phyloP scores from a whole-genome alignment of 2,797 vertebrate species.

The Tolypeutes matacus region DNA sequence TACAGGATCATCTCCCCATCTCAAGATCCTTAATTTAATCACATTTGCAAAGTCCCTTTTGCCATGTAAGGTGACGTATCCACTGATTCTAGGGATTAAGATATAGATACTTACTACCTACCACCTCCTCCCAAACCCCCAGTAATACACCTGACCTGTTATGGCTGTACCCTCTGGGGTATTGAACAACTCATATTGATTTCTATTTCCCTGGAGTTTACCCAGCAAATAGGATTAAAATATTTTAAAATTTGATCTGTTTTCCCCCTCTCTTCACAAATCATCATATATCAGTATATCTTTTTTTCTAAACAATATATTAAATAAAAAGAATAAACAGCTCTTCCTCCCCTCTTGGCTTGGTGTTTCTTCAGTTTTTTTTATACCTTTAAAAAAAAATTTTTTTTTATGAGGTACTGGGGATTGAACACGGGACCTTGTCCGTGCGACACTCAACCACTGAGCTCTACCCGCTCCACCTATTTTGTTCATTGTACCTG shows the following conservation, averaged over 20 bases:
- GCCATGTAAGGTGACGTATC: background rate
- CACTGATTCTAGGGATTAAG: background rate
- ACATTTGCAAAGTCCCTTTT: background rate
- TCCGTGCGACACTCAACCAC: too few species aligned
- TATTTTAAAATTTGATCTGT: background rate
- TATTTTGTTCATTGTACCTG: background rate
- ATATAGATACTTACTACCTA: background rate
- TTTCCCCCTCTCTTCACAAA: background rate
- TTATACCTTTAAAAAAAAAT: background rate
- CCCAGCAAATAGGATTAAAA: background rate
- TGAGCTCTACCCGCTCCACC: too few species aligned
- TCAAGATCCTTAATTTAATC: too few species aligned
- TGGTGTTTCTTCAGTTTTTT: background rate
- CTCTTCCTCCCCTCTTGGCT: background rate
- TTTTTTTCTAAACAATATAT: conserved; percentile 12
- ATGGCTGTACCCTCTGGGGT: background rate
- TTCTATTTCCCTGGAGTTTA: background rate
- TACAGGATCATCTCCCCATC: background rate
- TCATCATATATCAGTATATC: background rate
- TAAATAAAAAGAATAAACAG: background rate
- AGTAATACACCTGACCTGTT: background rate
- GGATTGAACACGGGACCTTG: too few species aligned
- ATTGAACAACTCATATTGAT: background rate
- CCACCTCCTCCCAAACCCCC: rapidly evolving
- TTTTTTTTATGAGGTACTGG: too few species aligned